Base-by-base conservation (phyloP, 2,888 invertebrate genomes). In the Cheilosia urbana region DNA sequence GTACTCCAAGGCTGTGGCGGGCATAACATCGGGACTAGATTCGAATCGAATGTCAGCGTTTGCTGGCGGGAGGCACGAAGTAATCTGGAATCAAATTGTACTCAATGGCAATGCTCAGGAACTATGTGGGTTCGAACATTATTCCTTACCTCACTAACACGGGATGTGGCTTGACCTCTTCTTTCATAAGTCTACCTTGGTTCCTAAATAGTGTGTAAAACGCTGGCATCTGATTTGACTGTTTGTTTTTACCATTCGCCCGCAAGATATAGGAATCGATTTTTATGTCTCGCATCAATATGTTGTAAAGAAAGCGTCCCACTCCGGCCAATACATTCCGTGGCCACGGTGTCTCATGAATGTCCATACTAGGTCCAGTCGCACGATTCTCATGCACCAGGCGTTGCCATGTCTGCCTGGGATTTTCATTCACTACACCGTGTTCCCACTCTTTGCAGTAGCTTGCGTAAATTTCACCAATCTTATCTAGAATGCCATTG, bases 1-100 rank as follows among this genome's bases (percentile, higher is more conserved):
- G 94, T 93, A 51, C 93, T 92, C 98, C 98, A 98, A 2, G 98
- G 98, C 83, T 96, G 93, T 4, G 98, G 98, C 15, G 98, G 98
- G 81, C 95, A 95, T 19, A 94, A 73, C 93, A 96, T 95, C 15
- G 98, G 98, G 66, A 96, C 92, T 66, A 95, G 93, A 80, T 94
- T 93, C 2, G 96, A 93, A 58, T 96, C 95, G 93, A 98, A 96
- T 63, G 94, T 94, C 87, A 98, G 92, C 0, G 93, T 94, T 88
- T 95, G 94, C 40, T 94, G 94, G 19, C 94, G 94, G 0, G 96
- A 95, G 13, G 94, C 94, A 49, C 94, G 93, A 91, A 96, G 95
- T 75, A 97, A 91, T 88, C 94, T 90, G 40, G 5, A 87, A 37
- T n/a, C 24, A 47, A 15, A 34, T 34, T 11, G 11, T 34, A 34